phyloP scores from a whole-genome alignment of 2,888 invertebrate species.

The Plagodis pulveraria region DNA sequence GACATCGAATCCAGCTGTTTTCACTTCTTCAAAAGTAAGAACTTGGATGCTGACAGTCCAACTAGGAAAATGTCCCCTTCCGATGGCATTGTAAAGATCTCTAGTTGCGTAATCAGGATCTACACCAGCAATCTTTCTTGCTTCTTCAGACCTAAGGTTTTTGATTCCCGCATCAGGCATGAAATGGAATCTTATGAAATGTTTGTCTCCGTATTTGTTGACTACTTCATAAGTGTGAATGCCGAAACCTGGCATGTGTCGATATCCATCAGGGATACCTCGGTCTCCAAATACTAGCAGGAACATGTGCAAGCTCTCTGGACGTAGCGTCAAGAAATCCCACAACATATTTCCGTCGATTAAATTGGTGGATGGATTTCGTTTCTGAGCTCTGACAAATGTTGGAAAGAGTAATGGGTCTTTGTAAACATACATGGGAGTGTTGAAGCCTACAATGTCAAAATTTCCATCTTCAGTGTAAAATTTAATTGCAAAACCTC shows the following conservation, averaged over 20 bases:
- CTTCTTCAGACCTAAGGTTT: constrained; percentile 87
- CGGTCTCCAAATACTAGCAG: constrained; percentile 93
- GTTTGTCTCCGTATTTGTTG: constrained; percentile 87
- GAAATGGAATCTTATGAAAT: constrained; percentile 95
- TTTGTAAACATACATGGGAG: constrained; percentile 94
- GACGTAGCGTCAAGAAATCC: constrained; percentile 94
- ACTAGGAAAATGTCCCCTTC: constrained; percentile 87
- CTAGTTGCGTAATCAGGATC: constrained; percentile 95
- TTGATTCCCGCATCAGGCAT: constrained; percentile 95
- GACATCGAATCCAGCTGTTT: constrained; percentile 91
- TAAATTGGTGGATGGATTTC: constrained; percentile 94
- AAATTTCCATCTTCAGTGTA: constrained; percentile 95
- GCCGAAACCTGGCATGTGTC: constrained; percentile 96
- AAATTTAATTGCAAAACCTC: constrained; percentile 96
- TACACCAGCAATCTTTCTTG: constrained; percentile 86
- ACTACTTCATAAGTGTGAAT: constrained; percentile 95
- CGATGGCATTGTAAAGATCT: constrained; percentile 94
- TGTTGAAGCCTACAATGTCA: constrained; percentile 95
- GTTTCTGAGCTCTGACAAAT: constrained; percentile 96
- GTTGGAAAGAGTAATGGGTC: constrained; percentile 95
- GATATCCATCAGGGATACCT: constrained; percentile 94
- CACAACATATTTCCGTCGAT: constrained; percentile 96
- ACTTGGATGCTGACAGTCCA: constrained; percentile 93
- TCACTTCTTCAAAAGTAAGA: constrained; percentile 92
- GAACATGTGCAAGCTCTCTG: constrained; percentile 93